Percentiles rank a stretch among this genome's conserved stretches.
Conservation (phyloP, 2,113 vertebrate species). For the Nesospiza acunhae region DNA sequence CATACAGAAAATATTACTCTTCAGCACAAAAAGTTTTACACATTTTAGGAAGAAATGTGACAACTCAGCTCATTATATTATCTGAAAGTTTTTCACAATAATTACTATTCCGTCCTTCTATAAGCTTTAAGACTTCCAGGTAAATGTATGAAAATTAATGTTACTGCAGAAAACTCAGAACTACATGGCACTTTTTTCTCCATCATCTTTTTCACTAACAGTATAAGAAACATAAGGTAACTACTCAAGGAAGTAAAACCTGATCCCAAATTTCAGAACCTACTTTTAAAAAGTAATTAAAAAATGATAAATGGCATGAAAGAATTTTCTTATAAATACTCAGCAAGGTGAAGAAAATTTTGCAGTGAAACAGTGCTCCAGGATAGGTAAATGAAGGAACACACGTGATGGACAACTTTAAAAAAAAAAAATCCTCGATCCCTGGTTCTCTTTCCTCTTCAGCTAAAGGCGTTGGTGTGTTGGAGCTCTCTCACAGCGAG, state of each 20-base stretch:
- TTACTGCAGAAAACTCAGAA: too few species aligned
- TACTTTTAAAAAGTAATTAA: not conserved
- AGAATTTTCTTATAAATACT: not conserved
- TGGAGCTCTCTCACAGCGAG: not conserved
- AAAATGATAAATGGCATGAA: not conserved
- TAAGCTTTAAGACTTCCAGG: too few species aligned
- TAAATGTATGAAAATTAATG: too few species aligned
- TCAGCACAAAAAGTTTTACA: too few species aligned
- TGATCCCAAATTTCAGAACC: not conserved
- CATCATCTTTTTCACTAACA: too few species aligned
- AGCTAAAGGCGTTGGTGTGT: not conserved
- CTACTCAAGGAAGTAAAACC: not conserved
- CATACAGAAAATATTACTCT: too few species aligned
- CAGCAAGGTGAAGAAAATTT: not conserved
- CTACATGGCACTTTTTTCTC: too few species aligned
- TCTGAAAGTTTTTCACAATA: too few species aligned
- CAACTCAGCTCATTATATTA: too few species aligned
- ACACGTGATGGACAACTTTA: accelerated
- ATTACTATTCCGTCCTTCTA: too few species aligned
- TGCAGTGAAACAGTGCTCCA: not conserved
- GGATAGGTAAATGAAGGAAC: not conserved
- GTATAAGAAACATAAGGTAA: too few species aligned
- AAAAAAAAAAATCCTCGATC: not conserved
- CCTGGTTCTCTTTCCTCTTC: not conserved
- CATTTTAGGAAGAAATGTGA: too few species aligned